phyloP scores from a whole-genome alignment of 2,888 invertebrate species.

The Nomada goodeniana region DNA sequence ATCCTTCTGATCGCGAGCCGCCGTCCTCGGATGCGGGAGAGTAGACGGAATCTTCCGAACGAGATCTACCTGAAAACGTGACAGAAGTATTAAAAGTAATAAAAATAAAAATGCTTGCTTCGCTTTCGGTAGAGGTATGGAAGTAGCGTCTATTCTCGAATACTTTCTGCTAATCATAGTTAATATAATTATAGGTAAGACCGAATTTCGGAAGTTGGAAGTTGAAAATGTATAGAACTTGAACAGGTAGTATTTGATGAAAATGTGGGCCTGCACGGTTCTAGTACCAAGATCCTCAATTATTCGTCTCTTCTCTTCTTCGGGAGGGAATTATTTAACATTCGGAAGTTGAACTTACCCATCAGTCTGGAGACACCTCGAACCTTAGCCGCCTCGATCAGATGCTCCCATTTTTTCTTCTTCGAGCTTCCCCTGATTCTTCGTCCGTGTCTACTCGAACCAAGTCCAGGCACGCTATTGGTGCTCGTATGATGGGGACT shows the following conservation, averaged over 20 bases:
- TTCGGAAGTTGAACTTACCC: constrained; percentile 84
- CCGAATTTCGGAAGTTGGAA: no score
- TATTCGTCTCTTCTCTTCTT: no score
- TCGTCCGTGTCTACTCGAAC: constrained; percentile 72
- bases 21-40: constrained; percentile 89
- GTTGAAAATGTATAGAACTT: no score
- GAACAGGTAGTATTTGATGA: no score
- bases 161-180: no score
- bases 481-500: constrained; percentile 83
- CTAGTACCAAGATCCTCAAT: no score
- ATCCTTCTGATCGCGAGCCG: constrained; percentile 87
- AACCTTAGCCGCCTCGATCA: constrained; percentile 94
- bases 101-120: neutral
- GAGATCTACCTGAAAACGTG: constrained; percentile 82
- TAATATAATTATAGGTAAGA: no score
- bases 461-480: constrained; percentile 80
- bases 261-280: no score
- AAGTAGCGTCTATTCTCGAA: no score
- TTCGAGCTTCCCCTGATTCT: constrained; percentile 84
- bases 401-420: constrained; percentile 92
- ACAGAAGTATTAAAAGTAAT: neutral
- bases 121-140: no score
- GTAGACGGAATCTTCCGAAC: constrained; percentile 94
- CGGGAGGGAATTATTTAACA: neutral
- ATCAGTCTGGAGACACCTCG: constrained; percentile 91